Base-by-base conservation (phyloP, 2,888 invertebrate genomes). In the Hofmannophila pseudospretella region DNA sequence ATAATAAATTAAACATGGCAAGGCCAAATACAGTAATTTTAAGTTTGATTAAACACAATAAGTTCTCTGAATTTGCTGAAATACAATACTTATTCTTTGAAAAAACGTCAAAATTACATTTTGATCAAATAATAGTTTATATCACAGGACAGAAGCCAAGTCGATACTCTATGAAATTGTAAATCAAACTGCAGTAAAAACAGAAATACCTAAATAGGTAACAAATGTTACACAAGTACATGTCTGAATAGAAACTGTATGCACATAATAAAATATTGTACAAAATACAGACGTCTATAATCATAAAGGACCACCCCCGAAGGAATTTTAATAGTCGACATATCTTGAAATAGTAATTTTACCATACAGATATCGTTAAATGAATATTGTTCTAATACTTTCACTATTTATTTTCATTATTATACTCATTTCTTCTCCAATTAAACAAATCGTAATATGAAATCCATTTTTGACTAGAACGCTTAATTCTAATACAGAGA, bases 391-490 rank as follows among this genome's bases (percentile, higher is more conserved):
- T 22, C 30, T 44, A 50, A 49, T 52, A 54, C 43, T 42, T 48
- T 42, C 4, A 45, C 22, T 46, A 49, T 27, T 27, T 29, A 8
- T 29, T 8, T 25, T 32, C n/a, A n/a, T n/a, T n/a, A n/a, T 32
- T 13, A 14, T 30, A 32, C 16, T 16, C 12, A 10, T n/a, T 26
- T 14, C 46, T 36, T 4, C 23, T 34, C 16, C 34, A 39, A 39
- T 35, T 41, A 58, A 58, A 58, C 59, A 61, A 65, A 60, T 63
- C 61, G 66, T 58, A 60, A 58, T 58, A 69, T 62, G 68, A 74
- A 72, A 74, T 70, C 65, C 67, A 73, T 81, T 82, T 80, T 85
- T 86, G 86, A 86, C 86, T 86, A 86, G 86, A 86, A 75, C 71
- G 66, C 74, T 82, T 81, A 76, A 69, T 70, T 73, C 74, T 80